phyloP scores from a whole-genome alignment of 2,113 vertebrate species.

The Phaethornis superciliosus region DNA sequence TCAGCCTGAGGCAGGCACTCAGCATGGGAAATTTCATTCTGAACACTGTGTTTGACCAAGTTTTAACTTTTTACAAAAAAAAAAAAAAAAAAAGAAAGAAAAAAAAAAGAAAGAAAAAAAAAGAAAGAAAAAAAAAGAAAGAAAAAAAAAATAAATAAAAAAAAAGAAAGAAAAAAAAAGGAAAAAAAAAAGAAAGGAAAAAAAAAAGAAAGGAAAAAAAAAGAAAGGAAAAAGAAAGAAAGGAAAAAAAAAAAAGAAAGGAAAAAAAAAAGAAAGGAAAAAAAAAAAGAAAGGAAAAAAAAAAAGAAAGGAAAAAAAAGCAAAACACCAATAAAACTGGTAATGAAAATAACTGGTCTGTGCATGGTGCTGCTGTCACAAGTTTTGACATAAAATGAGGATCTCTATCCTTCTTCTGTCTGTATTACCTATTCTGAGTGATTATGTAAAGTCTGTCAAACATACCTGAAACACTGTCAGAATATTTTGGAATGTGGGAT shows the following conservation, averaged over 20 bases:
- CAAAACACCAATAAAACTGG: neutral
- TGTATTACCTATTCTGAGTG: neutral
- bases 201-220: too few species aligned
- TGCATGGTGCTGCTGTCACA: neutral
- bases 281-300: neutral
- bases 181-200: neutral
- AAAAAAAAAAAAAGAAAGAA: too few species aligned
- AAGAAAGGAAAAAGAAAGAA: too few species aligned
- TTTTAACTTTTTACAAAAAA: neutral
- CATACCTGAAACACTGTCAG: neutral
- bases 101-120: too few species aligned
- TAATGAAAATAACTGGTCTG: neutral
- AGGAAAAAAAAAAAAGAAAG: too few species aligned
- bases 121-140: too few species aligned
- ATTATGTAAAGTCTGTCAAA: neutral
- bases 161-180: accelerated
- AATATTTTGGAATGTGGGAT: neutral
- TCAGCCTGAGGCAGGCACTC: neutral
- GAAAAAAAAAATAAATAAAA: neutral
- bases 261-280: too few species aligned
- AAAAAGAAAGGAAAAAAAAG: too few species aligned
- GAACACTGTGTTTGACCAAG: neutral
- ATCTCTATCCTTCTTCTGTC: neutral
- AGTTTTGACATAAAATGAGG: neutral
- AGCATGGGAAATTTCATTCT: neutral